A percentile compares a stretch with the other conserved stretches of the same genome.
Evolutionary conservation across 1,140 invertebrate species (phyloP).

Genomic region (Drosophila kohkoa): DNA sequence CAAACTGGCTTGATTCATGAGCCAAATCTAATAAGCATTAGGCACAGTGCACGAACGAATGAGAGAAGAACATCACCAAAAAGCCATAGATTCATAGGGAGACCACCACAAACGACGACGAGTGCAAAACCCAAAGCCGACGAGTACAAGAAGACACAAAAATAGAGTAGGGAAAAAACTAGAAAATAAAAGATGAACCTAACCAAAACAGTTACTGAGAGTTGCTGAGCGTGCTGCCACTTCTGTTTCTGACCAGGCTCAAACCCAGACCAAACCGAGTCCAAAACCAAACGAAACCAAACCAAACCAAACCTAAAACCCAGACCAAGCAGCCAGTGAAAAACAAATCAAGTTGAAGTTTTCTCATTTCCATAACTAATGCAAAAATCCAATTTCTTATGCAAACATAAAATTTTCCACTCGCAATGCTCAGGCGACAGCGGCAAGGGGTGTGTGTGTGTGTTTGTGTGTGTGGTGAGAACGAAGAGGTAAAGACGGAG

Average conservation of each 20-base stretch:
- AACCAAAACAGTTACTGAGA: conserved; percentile 70
- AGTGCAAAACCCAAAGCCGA: conserved; percentile 19
- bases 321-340: conserved; percentile 57
- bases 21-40: conserved; percentile 81
- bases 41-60: conserved; percentile 32
- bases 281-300: conserved; percentile 13
- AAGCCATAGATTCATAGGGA: conserved; percentile 44
- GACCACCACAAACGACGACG: conserved; percentile 53
- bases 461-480: not conserved
- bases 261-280: conserved; percentile 7
- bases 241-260: conserved; percentile 60
- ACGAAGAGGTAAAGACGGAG: too few relatives aligned
- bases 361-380: conserved; percentile 85
- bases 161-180: conserved; percentile 4
- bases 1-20: conserved; percentile 70
- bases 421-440: conserved; percentile 71
- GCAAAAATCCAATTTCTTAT: conserved; percentile 85
- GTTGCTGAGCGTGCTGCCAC: conserved; percentile 63
- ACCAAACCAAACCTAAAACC: conserved; percentile 7
- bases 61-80: conserved; percentile 37
- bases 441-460: conserved; percentile 19
- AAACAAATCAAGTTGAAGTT: conserved; percentile 83
- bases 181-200: conserved; percentile 43
- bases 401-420: conserved; percentile 84
- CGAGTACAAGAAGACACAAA: conserved; percentile 32